Evolutionary conservation across 2,888 invertebrate genomes (phyloP).

Genomic region (Cyclophora punctaria): DNA sequence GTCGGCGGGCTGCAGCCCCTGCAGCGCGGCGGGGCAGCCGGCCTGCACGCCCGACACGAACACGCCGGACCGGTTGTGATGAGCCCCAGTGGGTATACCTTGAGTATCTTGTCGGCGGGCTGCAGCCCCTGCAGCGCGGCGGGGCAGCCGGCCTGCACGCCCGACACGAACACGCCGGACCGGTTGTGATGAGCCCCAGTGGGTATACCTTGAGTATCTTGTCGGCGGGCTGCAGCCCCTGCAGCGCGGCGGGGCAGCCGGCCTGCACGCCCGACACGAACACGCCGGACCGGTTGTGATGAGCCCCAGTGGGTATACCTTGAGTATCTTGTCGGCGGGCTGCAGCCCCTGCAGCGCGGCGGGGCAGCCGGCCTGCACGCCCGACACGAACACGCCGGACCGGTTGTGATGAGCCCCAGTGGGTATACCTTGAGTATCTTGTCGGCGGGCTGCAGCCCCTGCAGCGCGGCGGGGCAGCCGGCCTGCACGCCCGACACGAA

Average conservation of each 20-base stretch:
- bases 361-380: constrained; percentile 96
- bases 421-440: constrained; percentile 89
- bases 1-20: constrained; percentile 96
- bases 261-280: constrained; percentile 99
- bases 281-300: constrained; percentile 97
- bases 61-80: constrained; percentile 97
- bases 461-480: constrained; percentile 94
- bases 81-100: constrained; percentile 76
- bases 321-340: constrained; percentile 96
- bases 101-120: constrained; percentile 96
- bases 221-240: constrained; percentile 96
- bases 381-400: constrained; percentile 98
- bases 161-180: constrained; percentile 98
- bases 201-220: constrained; percentile 89
- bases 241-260: constrained; percentile 94
- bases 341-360: constrained; percentile 96
- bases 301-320: constrained; percentile 76
- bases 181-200: constrained; percentile 86
- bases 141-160: constrained; percentile 96
- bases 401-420: constrained; percentile 86
- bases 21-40: constrained; percentile 94
- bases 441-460: constrained; percentile 96
- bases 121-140: constrained; percentile 96
- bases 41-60: constrained; percentile 99
- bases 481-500: constrained; percentile 99